A percentile compares a stretch with the other conserved stretches of the same genome.
phyloP scores from a whole-genome alignment of 1,140 invertebrate genomes.

The Oreohelix idahoensis region DNA sequence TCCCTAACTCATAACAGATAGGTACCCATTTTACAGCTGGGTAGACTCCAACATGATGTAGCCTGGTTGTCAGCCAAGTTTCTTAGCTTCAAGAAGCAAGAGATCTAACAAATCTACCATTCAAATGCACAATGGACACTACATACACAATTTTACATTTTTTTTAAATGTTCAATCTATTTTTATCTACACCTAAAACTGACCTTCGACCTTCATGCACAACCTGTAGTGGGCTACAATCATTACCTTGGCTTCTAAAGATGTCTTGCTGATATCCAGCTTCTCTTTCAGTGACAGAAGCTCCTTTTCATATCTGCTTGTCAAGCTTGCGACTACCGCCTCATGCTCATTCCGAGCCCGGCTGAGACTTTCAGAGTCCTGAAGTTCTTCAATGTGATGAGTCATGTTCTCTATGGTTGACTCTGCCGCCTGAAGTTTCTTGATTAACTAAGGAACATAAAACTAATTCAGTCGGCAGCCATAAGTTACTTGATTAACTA shows the following conservation, averaged over 20 bases:
- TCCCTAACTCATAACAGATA: too few relatives aligned
- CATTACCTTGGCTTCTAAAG: constrained; percentile 56
- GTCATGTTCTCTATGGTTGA: constrained; percentile 67
- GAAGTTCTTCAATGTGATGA: constrained; percentile 64
- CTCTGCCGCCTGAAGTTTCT: constrained; percentile 66
- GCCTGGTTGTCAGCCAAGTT: too few relatives aligned
- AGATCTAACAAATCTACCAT: too few relatives aligned
- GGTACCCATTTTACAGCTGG: too few relatives aligned
- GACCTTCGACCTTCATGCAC: too few relatives aligned
- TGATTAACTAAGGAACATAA: constrained; percentile 55
- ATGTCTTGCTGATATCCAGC: constrained; percentile 52
- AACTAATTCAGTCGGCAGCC: constrained; percentile 60
- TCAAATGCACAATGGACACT: too few relatives aligned
- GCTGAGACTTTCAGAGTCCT: constrained; percentile 62
- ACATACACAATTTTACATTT: too few relatives aligned
- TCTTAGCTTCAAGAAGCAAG: too few relatives aligned
- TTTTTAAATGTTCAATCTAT: too few relatives aligned
- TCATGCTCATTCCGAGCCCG: constrained; percentile 66
- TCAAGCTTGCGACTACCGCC: constrained; percentile 56
- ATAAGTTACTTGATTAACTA: constrained; percentile 66
- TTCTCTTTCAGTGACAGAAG: constrained; percentile 64
- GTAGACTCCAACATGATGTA: too few relatives aligned
- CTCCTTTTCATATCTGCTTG: constrained; percentile 64
- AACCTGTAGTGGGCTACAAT: not conserved
- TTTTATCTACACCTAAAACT: too few relatives aligned